phyloP scores from a whole-genome alignment of 2,113 vertebrate genomes.

The Nothocercus nigrocapillus region DNA sequence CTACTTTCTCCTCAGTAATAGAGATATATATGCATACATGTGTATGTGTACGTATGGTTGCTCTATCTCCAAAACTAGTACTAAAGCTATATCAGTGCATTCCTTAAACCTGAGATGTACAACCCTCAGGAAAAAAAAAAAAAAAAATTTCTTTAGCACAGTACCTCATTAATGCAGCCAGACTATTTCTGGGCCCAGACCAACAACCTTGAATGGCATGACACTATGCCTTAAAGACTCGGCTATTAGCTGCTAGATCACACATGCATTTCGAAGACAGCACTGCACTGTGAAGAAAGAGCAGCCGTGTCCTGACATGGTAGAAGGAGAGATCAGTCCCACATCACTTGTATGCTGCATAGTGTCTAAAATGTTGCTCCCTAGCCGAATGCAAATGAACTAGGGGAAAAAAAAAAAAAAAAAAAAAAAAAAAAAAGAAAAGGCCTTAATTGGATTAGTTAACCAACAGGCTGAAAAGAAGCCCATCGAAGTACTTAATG shows the following conservation, averaged over 20 bases:
- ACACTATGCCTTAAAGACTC: background rate
- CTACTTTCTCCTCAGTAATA: too few species aligned
- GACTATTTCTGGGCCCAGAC: too few species aligned
- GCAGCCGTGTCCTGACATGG: background rate
- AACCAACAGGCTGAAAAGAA: background rate
- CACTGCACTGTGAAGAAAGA: background rate
- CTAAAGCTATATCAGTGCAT: too few species aligned
- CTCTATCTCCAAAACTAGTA: too few species aligned
- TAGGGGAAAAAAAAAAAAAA: background rate
- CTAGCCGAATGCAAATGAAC: background rate
- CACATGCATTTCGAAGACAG: background rate
- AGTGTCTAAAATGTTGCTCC: background rate
- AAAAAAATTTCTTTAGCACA: too few species aligned
- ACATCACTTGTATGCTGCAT: rapidly evolving
- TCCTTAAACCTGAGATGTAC: too few species aligned
- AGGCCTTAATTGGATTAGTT: background rate
- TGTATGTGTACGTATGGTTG: too few species aligned
- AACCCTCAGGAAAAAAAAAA: too few species aligned
- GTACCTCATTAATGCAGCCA: too few species aligned
- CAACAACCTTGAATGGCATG: too few species aligned
- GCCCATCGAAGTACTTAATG: background rate
- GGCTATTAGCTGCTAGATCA: background rate
- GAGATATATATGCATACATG: too few species aligned
- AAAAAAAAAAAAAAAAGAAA: background rate
- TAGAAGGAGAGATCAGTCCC: background rate